Evolutionary conservation across 2,113 vertebrate species (phyloP).

Genomic region (Propithecus coquereli): DNA sequence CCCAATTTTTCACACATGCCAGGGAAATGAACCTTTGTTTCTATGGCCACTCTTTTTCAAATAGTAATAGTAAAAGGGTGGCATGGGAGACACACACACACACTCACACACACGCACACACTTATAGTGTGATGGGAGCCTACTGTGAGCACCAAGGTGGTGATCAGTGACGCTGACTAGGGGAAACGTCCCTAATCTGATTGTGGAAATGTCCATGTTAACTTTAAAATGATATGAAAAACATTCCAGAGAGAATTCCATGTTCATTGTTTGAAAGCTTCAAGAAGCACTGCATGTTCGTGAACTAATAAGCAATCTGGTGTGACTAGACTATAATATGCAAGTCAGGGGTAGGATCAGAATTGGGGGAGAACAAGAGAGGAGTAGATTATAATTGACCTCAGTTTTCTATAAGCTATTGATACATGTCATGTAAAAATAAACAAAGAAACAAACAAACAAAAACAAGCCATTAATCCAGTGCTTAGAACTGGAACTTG

Average conservation of each 20-base stretch:
- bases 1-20: constrained; percentile 60
- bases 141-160: not conserved
- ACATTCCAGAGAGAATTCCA: constrained; percentile 34
- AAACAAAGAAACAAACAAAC: not conserved
- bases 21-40: constrained; percentile 64
- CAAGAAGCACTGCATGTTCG: not conserved
- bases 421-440: not conserved
- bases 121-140: not conserved
- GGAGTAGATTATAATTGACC: not conserved
- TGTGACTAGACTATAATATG: not conserved
- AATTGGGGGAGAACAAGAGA: not conserved
- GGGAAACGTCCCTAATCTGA: not conserved
- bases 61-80: not conserved
- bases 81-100: accelerated
- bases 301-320: not conserved
- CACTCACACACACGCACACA: accelerated
- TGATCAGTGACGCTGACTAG: not conserved
- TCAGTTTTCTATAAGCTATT: not conserved
- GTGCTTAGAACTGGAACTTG: not conserved
- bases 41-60: not conserved
- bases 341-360: not conserved
- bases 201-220: not conserved
- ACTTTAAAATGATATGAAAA: not conserved
- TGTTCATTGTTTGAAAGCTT: constrained; percentile 47
- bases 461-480: not conserved